Conservation (phyloP, 2,888 invertebrate species). For the Tinea pellionella region DNA sequence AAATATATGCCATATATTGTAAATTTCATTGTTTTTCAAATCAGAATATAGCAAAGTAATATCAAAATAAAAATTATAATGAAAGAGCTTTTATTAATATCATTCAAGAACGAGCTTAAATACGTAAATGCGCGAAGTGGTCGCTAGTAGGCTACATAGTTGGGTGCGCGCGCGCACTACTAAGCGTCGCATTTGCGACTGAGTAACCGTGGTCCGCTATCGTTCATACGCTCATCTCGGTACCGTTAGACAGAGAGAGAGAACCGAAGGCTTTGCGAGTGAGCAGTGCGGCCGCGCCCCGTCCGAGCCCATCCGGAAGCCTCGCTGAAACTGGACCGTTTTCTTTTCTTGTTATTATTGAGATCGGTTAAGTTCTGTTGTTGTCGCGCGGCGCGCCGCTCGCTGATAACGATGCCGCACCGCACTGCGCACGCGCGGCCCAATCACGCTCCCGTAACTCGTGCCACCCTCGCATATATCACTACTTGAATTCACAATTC, state of each 20-base stretch:
- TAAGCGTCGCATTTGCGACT: conserved; percentile 59
- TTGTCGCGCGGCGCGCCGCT: conserved; percentile 63
- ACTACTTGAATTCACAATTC: conserved; percentile 6
- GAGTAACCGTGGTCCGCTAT: conserved; percentile 35
- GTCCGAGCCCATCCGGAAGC: conserved; percentile 66
- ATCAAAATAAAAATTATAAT: neutral
- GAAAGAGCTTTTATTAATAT: neutral
- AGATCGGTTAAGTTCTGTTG: conserved; percentile 68
- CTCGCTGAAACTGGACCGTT: conserved; percentile 70
- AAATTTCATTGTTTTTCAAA: no score
- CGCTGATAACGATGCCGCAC: conserved; percentile 67
- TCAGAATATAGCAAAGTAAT: neutral
- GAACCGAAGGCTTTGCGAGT: conserved; percentile 34
- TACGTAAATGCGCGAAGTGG: conserved; percentile 39
- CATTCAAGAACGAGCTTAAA: conserved; percentile 20
- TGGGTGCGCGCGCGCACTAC: conserved; percentile 26
- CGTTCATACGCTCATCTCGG: conserved; percentile 46
- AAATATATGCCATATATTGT: no score
- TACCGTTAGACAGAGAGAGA: conserved; percentile 62
- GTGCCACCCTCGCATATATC: conserved; percentile 1
- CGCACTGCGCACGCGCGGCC: conserved; percentile 61
- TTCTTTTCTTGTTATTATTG: conserved; percentile 71
- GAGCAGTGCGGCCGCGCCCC: conserved; percentile 50
- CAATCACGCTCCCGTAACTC: conserved; percentile 19
- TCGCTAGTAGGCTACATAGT: conserved; percentile 18